Evolutionary conservation across 2,888 invertebrate genomes (phyloP), one percentile per base, ranked within the genome.

Genomic region (Nasonovia ribisnigri): DNA sequence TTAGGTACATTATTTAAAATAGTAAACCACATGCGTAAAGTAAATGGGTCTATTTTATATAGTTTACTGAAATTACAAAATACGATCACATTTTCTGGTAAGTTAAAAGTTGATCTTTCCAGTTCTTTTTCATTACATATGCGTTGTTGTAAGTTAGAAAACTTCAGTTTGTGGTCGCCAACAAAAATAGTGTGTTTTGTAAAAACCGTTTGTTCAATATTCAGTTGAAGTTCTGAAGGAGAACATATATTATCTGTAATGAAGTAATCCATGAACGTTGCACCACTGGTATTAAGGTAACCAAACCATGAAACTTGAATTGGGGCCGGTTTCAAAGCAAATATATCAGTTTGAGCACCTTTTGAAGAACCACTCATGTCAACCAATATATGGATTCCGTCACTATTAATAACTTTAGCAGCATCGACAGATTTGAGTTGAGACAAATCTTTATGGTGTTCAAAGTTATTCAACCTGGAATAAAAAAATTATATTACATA

Each of bases 361-460:
- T 99, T 99, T 0, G 99, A 99, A 96, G 99, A 99, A 0, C 99
- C 99, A 96, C 99, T 99, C 99, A 99, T 99, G 96, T 99, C 99
- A 29, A 99, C 98, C 94, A 99, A 96, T 96, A 99, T 98, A 95
- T 99, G 98, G 46, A 99, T 98, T 89, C 98, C 98, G 96, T 99
- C 99, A 67, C 97, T 96, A 95, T 98, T 97, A 95, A 99, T 99
- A 95, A 97, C 97, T 96, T 98, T 99, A 3, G 99, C 99, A 16
- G 99, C 99, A 96, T 98, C 98, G 67, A 98, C 13, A 10, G n/a
- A 36, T 43, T 94, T 94, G 94, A 96, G 96, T 95, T 97, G 97
- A 10, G 99, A 99, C 94, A 99, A 96, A 96, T 99, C 99, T 94
- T 98, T 96, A 96, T 99, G 99, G 96, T 99, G 98, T 96, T 99